Conservation (phyloP, 1,140 invertebrate genomes). For the Ostrea denselamellosa region DNA sequence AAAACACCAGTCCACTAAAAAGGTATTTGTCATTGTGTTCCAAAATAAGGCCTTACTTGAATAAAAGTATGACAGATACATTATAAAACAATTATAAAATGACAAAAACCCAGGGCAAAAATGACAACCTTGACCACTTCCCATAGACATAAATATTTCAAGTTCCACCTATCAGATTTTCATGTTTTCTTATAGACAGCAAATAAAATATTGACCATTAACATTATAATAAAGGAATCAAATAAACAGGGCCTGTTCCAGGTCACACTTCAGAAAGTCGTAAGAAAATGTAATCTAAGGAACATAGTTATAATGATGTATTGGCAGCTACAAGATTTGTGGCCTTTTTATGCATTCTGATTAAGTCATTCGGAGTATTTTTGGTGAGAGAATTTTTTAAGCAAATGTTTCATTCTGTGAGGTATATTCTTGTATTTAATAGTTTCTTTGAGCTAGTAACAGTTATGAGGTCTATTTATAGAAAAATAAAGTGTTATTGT, state of each 20-base stretch:
- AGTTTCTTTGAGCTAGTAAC: too few species aligned
- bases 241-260: slow-evolving; percentile 14
- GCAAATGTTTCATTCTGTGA: background rate
- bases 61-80: slow-evolving; percentile 38
- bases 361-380: slow-evolving; percentile 14
- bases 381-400: background rate
- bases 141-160: slow-evolving; percentile 32
- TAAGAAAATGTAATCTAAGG: slow-evolving; percentile 31
- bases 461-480: too few species aligned
- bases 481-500: too few species aligned
- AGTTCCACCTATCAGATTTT: slow-evolving; percentile 39
- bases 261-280: slow-evolving; percentile 27
- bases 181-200: slow-evolving; percentile 39
- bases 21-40: slow-evolving; percentile 43
- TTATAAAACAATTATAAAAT: slow-evolving; percentile 41
- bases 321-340: slow-evolving; percentile 7
- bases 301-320: slow-evolving; percentile 28
- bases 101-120: slow-evolving; percentile 32
- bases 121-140: slow-evolving; percentile 37
- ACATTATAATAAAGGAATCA: slow-evolving; percentile 37
- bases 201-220: slow-evolving; percentile 39
- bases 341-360: background rate
- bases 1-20: slow-evolving; percentile 48
- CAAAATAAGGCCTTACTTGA: slow-evolving; percentile 26
- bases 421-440: background rate